These are phyloP conservation scores for Heliconius melpomene DNA, from an alignment of 1,140 invertebrate species.

Conservation along the genomic window DNA sequence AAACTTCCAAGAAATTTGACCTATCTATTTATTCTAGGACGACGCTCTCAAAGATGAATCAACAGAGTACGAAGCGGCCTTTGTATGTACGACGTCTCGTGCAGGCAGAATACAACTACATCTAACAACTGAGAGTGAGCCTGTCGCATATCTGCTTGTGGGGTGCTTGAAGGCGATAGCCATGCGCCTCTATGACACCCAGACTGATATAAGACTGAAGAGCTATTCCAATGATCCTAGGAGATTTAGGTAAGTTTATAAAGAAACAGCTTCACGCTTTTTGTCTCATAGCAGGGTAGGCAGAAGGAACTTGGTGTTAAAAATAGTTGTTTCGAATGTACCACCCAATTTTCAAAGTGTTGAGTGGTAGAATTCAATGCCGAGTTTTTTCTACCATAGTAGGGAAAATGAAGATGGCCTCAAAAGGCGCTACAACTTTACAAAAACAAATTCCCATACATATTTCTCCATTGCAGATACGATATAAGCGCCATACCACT, in stretches of 20 bases:
- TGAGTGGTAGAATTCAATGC: not conserved
- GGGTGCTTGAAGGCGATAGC: slow-evolving; percentile 90
- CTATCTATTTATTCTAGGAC: slow-evolving; percentile 58
- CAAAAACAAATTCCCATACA: not conserved
- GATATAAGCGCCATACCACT: slow-evolving; percentile 75
- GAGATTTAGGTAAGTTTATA: slow-evolving; percentile 82
- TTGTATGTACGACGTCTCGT: slow-evolving; percentile 85
- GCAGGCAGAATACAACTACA: slow-evolving; percentile 86
- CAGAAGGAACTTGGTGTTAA: not conserved
- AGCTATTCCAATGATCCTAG: slow-evolving; percentile 84
- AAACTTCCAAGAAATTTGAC: not conserved
- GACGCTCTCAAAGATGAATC: slow-evolving; percentile 79
- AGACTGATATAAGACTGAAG: slow-evolving; percentile 85
- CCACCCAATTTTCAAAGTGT: not conserved
- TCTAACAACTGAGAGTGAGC: slow-evolving; percentile 89
- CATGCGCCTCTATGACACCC: slow-evolving; percentile 86
- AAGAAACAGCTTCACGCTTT: not conserved
- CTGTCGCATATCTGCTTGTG: slow-evolving; percentile 88
- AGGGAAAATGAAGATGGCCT: not conserved
- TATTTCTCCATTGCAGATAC: slow-evolving; percentile 57
- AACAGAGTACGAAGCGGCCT: slow-evolving; percentile 86
- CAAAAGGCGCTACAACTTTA: not conserved
- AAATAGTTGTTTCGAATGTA: not conserved
- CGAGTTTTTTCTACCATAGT: too few relatives aligned
- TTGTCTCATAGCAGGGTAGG: not conserved